Percentiles rank a stretch among this genome's conserved stretches.
Evolutionary conservation across 2,113 vertebrate species (phyloP).

Genomic region (Megaptera novaeangliae): DNA sequence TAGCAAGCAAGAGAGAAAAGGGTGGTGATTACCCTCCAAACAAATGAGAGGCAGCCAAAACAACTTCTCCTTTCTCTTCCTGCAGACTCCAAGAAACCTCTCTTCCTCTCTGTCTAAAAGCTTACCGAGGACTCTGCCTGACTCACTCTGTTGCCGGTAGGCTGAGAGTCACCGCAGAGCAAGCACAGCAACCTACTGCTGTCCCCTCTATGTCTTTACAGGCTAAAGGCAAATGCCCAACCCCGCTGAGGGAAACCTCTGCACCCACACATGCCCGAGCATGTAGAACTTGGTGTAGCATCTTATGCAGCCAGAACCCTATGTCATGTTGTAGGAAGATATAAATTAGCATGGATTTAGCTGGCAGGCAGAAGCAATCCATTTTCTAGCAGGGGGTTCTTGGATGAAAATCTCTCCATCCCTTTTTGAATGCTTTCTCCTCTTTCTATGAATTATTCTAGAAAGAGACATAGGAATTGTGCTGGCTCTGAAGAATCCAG

Average conservation of each 20-base stretch:
- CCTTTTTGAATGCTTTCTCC: neutral
- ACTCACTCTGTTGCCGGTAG: neutral
- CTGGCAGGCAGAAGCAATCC: neutral
- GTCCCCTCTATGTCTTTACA: neutral
- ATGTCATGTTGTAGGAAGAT: neutral
- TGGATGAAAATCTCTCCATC: neutral
- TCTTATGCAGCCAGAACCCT: neutral
- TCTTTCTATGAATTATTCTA: conserved; percentile 8
- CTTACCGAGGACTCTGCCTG: neutral
- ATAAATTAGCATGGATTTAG: neutral
- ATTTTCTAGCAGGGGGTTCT: neutral
- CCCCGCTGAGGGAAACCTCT: neutral
- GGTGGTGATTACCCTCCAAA: neutral
- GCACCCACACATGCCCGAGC: too few relatives aligned
- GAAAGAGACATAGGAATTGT: neutral
- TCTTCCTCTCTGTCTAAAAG: neutral
- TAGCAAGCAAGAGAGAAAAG: neutral
- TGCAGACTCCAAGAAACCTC: neutral
- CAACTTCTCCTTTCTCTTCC: neutral
- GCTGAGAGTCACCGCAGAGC: neutral
- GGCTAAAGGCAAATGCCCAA: neutral
- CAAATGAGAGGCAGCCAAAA: neutral
- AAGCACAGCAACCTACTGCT: neutral
- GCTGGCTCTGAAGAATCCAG: conserved; percentile 15
- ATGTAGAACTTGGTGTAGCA: neutral